Conservation (phyloP, 1,140 invertebrate species). For the Trinorchestia longiramus region DNA sequence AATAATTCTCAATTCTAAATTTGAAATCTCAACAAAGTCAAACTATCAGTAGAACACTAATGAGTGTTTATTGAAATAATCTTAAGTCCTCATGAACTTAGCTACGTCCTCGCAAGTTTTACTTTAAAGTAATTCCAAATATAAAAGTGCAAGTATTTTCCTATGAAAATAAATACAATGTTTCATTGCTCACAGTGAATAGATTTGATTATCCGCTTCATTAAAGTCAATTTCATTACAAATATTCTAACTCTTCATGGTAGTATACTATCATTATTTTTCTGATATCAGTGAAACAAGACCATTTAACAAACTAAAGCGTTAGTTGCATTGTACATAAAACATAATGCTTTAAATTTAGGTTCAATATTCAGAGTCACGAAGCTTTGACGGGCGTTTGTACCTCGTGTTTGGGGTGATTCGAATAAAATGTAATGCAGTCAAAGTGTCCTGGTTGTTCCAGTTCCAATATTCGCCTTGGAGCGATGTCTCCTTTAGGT, state of each 20-base stretch:
- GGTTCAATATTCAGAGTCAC: not conserved
- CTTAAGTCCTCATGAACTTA: not conserved
- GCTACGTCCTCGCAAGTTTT: not conserved
- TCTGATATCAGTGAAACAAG: not conserved
- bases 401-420: not conserved
- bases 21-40: not conserved
- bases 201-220: not conserved
- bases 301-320: not conserved
- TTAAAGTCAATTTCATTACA: not conserved
- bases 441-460: not conserved
- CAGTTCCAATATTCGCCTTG: not conserved
- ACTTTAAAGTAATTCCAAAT: not conserved
- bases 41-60: not conserved
- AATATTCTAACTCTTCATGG: too few relatives aligned
- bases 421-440: not conserved
- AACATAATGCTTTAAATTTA: not conserved
- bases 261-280: not conserved
- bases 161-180: not conserved
- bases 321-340: not conserved
- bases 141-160: not conserved
- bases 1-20: not conserved
- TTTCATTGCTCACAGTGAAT: not conserved
- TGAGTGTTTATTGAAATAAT: not conserved
- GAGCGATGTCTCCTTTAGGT: not conserved
- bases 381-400: not conserved